phyloP scores from a whole-genome alignment of 1,140 invertebrate genomes.

The Pissodes strobi region DNA sequence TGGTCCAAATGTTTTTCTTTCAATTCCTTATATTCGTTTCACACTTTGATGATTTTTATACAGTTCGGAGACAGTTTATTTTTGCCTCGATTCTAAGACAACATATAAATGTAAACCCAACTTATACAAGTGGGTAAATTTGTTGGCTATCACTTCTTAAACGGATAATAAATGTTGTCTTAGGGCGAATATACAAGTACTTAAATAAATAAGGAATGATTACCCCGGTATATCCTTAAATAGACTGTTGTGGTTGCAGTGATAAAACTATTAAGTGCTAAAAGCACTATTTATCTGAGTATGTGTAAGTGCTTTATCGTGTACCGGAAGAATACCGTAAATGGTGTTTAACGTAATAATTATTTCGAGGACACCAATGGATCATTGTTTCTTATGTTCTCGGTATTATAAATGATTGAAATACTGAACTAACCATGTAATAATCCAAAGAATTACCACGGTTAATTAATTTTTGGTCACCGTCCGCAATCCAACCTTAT shows the following conservation, averaged over 20 bases:
- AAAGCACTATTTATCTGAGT: conserved; percentile 4
- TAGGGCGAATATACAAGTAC: neutral
- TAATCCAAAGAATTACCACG: too few relatives aligned
- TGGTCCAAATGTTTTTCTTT: too few relatives aligned
- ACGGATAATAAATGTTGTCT: neutral
- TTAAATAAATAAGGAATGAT: conserved; percentile 8
- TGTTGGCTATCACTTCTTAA: too few relatives aligned
- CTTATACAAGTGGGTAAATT: neutral
- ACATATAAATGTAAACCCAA: conserved; percentile 1
- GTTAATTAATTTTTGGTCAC: too few relatives aligned
- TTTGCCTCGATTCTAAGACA: neutral
- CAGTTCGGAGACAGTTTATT: neutral
- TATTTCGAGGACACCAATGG: too few relatives aligned
- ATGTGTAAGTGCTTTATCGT: neutral
- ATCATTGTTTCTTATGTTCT: too few relatives aligned
- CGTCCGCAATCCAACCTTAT: too few relatives aligned
- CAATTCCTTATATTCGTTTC: neutral
- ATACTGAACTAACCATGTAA: too few relatives aligned
- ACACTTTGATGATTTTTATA: neutral
- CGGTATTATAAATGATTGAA: too few relatives aligned
- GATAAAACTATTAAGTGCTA: conserved; percentile 4
- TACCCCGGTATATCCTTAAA: neutral
- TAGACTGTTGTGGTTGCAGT: conserved; percentile 1
- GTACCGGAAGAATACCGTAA: conserved; percentile 8
- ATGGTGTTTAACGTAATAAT: too few relatives aligned